Evolutionary conservation across 2,113 vertebrate species (phyloP).

Genomic region (Boulengeromyrus knoepffleri): DNA sequence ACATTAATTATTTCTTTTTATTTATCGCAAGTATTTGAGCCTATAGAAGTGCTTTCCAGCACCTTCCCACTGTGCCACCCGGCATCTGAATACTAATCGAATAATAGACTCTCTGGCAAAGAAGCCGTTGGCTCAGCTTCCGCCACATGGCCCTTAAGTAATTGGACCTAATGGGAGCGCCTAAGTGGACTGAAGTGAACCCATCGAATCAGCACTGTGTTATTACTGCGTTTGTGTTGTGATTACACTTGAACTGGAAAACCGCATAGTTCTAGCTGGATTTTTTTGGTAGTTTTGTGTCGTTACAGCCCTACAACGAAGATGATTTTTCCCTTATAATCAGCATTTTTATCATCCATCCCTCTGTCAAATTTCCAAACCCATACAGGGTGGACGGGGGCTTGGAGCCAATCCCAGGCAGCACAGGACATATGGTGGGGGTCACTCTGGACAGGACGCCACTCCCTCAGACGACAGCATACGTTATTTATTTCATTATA

Average conservation of each 20-base stretch:
- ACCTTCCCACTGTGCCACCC: neutral
- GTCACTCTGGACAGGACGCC: neutral
- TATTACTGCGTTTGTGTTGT: neutral
- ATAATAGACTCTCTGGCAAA: neutral
- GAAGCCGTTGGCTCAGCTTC: neutral
- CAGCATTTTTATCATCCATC: neutral
- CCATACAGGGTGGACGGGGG: neutral
- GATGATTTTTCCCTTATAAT: neutral
- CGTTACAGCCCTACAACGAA: neutral
- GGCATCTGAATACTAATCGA: neutral
- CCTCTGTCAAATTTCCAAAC: neutral
- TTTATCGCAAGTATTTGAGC: neutral
- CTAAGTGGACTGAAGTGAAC: neutral
- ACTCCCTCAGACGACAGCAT: neutral
- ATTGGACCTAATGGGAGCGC: neutral
- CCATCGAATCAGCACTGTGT: neutral
- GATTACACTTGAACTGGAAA: neutral
- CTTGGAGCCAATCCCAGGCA: neutral
- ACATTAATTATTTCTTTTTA: neutral
- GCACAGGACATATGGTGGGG: neutral
- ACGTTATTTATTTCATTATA: neutral
- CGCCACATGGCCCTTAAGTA: neutral
- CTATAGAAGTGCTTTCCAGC: neutral
- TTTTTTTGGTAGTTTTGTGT: neutral
- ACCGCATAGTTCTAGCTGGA: neutral